phyloP scores from a whole-genome alignment of 2,113 vertebrate species.

The Syngnathus typhle region DNA sequence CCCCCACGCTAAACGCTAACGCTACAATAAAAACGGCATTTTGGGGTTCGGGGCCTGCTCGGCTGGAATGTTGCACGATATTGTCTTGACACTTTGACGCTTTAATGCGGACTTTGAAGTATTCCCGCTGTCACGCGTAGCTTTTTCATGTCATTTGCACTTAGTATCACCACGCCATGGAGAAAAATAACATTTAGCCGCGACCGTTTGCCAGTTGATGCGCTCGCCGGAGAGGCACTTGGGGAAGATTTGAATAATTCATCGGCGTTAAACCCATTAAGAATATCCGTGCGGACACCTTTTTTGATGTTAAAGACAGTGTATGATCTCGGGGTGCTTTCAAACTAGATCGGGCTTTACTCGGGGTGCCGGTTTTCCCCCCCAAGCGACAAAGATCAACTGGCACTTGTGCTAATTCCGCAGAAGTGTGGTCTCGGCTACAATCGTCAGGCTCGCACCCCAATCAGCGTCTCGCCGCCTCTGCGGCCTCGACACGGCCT shows the following conservation, averaged over 20 bases:
- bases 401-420: conserved; percentile 51
- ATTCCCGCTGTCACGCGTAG: conserved; percentile 15
- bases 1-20: conserved; percentile 37
- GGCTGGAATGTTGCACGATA: conserved; percentile 16
- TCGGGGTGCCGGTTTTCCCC: conserved; percentile 52
- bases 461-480: conserved; percentile 24
- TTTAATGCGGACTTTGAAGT: conserved; percentile 15
- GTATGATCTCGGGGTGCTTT: conserved; percentile 61
- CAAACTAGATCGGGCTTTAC: conserved; percentile 50
- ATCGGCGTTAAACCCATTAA: conserved; percentile 65
- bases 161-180: conserved; percentile 7
- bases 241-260: conserved; percentile 63
- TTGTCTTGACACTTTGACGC: conserved; percentile 7
- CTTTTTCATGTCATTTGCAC: conserved; percentile 27
- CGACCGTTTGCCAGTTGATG: conserved; percentile 38
- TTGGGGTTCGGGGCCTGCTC: neutral
- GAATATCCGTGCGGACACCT: conserved; percentile 64
- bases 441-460: conserved; percentile 17
- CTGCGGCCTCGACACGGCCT: conserved; percentile 24
- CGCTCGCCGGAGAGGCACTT: conserved; percentile 39
- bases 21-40: conserved; percentile 1
- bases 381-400: conserved; percentile 70
- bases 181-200: conserved; percentile 34
- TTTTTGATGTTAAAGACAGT: conserved; percentile 67
- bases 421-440: conserved; percentile 35